These are phyloP conservation scores for Saccostrea glomerata DNA, from an alignment of 1,140 invertebrate genomes.

Conservation along the genomic window DNA sequence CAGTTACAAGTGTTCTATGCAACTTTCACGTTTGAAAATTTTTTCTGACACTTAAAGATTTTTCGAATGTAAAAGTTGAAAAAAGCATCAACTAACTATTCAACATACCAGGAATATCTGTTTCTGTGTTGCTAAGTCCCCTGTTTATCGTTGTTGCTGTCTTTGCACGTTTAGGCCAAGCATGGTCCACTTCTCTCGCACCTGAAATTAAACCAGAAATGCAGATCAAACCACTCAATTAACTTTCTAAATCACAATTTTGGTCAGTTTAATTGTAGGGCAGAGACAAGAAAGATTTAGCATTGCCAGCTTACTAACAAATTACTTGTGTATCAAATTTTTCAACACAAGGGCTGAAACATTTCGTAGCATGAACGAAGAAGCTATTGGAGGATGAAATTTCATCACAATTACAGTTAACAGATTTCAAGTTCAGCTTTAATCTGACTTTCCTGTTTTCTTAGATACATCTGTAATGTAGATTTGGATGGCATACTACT, in stretches of 20 bases:
- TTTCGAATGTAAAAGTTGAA: background rate
- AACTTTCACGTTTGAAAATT: too few species aligned
- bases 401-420: background rate
- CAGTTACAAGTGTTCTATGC: too few species aligned
- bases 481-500: background rate
- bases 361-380: background rate
- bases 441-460: background rate
- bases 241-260: constrained; percentile 29
- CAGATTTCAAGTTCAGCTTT: background rate
- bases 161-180: background rate
- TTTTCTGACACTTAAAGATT: background rate
- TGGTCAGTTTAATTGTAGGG: constrained; percentile 29
- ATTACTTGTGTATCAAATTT: constrained; percentile 12
- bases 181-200: constrained; percentile 11
- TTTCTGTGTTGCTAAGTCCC: background rate
- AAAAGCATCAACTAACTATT: background rate
- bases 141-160: background rate
- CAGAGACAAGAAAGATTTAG: background rate
- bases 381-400: background rate
- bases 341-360: background rate
- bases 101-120: background rate
- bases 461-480: background rate
- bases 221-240: constrained; percentile 23
- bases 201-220: constrained; percentile 16
- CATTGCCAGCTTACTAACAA: constrained; percentile 20